These are phyloP conservation scores for Pionites leucogaster DNA, from an alignment of 2,113 vertebrate genomes.

Conservation along the genomic window DNA sequence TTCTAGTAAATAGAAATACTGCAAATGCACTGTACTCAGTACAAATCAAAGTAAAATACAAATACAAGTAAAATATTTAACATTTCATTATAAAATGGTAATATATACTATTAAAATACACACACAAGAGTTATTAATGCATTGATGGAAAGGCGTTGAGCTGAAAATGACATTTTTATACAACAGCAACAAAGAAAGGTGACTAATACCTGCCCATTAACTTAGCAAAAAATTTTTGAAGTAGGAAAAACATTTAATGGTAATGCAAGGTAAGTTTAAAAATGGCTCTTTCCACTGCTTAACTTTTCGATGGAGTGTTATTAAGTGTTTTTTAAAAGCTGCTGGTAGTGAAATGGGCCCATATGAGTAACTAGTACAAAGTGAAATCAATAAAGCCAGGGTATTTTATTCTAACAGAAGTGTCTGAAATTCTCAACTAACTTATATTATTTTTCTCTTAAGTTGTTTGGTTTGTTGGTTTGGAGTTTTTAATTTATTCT, in stretches of 20 bases:
- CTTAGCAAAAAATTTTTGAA: not conserved
- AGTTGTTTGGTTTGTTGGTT: not conserved
- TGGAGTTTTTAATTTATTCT: not conserved
- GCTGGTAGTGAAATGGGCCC: not conserved
- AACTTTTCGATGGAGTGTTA: not conserved
- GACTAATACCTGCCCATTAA: constrained; percentile 2
- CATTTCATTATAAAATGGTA: constrained; percentile 60
- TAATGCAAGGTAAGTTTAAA: not conserved
- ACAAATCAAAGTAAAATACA: constrained; percentile 51
- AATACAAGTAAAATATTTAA: constrained; percentile 65
- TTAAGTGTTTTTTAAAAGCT: not conserved
- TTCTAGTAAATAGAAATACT: constrained; percentile 17
- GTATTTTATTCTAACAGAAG: not conserved
- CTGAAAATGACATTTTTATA: constrained; percentile 5
- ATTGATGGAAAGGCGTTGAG: constrained; percentile 2
- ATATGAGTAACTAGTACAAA: not conserved
- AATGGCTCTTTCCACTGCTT: not conserved
- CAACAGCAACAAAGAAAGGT: not conserved
- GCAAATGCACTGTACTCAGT: not conserved
- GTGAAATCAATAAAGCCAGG: not conserved
- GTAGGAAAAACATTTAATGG: not conserved
- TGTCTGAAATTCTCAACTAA: not conserved
- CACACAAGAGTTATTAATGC: constrained; percentile 33
- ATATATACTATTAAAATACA: constrained; percentile 35
- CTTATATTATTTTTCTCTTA: not conserved